Evolutionary conservation across 2,888 invertebrate genomes (phyloP).

Genomic region (Esperia sulphurella): DNA sequence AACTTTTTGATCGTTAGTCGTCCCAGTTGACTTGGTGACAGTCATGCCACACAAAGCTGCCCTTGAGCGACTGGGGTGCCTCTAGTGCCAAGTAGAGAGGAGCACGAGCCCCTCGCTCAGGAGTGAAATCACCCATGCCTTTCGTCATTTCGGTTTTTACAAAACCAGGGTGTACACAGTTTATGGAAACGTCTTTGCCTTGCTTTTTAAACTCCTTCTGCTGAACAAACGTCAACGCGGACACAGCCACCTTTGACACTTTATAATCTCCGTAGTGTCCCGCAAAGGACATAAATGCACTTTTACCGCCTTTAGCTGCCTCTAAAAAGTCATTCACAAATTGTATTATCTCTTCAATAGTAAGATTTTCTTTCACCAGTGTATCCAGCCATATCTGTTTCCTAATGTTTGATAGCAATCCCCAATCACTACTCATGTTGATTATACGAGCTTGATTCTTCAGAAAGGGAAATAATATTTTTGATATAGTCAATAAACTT

Average conservation of each 20-base stretch:
- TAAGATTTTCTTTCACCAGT: slow-evolving; percentile 65
- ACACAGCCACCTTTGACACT: slow-evolving; percentile 72
- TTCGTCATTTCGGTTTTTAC: slow-evolving; percentile 74
- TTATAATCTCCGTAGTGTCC: slow-evolving; percentile 72
- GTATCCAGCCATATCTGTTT: slow-evolving; percentile 69
- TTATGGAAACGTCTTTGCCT: slow-evolving; percentile 64
- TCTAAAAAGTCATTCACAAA: slow-evolving; percentile 79
- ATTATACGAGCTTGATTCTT: slow-evolving; percentile 85
- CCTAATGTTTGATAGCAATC: slow-evolving; percentile 69
- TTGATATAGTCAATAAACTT: slow-evolving; percentile 82
- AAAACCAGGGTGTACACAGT: slow-evolving; percentile 74
- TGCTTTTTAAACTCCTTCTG: slow-evolving; percentile 70
- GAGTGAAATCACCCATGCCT: slow-evolving; percentile 68
- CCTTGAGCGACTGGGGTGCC: slow-evolving; percentile 66
- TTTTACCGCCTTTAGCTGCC: slow-evolving; percentile 72
- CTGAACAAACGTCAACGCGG: slow-evolving; percentile 70
- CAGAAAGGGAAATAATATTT: slow-evolving; percentile 84
- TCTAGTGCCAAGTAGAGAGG: slow-evolving; percentile 66
- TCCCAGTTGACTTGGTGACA: slow-evolving; percentile 75
- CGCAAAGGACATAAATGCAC: slow-evolving; percentile 59
- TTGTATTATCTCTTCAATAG: slow-evolving; percentile 68
- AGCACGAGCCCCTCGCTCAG: slow-evolving; percentile 64
- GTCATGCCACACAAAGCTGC: slow-evolving; percentile 72
- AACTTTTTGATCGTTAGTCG: slow-evolving; percentile 52
- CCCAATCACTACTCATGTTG: slow-evolving; percentile 84